Base-by-base conservation (phyloP, 1,140 invertebrate genomes). In the Rhopalosiphum padi region DNA sequence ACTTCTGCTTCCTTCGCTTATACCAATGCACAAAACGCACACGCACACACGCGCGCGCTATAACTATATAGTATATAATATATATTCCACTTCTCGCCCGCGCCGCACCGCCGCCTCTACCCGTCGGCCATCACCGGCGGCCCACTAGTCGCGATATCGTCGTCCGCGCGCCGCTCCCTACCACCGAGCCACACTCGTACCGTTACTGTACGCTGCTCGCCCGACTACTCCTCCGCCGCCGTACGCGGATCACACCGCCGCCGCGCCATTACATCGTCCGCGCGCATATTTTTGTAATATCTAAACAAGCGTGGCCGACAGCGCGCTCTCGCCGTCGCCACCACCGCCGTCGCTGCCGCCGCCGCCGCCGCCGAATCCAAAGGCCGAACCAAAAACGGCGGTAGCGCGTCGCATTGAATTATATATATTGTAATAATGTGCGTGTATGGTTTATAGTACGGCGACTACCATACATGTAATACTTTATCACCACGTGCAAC, bases 401-500 rank as follows among this genome's bases (percentile, higher is more conserved):
- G 48, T 53, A 35, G 9, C 43, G 85, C 30, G 85, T n/a, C 41
- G 11, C 85, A 30, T 46, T 46, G 85, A 86, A 86, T 46, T 77
- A 77, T 77, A 77, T 53, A 53, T 77, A 77, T 77, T n/a, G 30
- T 35, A 77, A 18, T 77, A 77, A 77, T n/a, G 60, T n/a, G 30
- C 21, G 60, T 68, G 60, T 68, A n/a, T n/a, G 60, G 30, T n/a
- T 68, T 77, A 77, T n/a, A n/a, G 15, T 77, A 77, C 60, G 85
- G 0, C 21, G 83, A 85, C 37, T 77, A 77, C 60, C 60, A 77
- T 68, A 68, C 60, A n/a, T n/a, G 60, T 5, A 18, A n/a, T 46
- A 46, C 87, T 89, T 89, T 89, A 89, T 89, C 87, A 53, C 87
- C 87, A 53, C 87, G 87, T 89, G 87, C n/a, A 89, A 48, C 30